Percentiles rank a stretch among this genome's conserved stretches.
Conservation (phyloP, 2,113 vertebrate species). For the Aegotheles bennettii region DNA sequence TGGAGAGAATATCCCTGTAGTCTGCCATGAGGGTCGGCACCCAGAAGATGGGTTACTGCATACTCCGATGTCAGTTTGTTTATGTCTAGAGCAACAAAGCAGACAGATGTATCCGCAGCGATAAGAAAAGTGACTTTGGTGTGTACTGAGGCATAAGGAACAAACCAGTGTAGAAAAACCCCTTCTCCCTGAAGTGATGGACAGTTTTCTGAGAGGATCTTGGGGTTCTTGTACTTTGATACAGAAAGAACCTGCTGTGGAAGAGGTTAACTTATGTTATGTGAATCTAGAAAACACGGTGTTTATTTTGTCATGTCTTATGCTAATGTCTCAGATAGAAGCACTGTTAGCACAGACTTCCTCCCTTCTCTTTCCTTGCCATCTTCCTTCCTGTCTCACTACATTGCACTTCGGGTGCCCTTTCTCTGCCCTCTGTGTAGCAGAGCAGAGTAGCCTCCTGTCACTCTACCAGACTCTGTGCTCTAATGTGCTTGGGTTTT, state of each 20-base stretch:
- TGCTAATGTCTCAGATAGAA: neutral
- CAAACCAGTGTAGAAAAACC: neutral
- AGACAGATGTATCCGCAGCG: neutral
- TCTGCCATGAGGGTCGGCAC: neutral
- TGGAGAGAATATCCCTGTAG: neutral
- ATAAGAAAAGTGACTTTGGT: neutral
- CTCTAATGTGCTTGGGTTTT: neutral
- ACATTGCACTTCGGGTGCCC: neutral
- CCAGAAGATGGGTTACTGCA: neutral
- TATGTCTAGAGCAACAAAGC: slow-evolving; percentile 5
- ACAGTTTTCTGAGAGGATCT: neutral
- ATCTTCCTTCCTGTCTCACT: slow-evolving; percentile 31
- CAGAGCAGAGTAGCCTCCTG: neutral
- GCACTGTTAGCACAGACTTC: slow-evolving; percentile 27
- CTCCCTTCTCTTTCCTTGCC: slow-evolving; percentile 40
- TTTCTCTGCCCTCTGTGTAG: neutral
- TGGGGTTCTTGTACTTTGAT: neutral
- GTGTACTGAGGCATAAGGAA: neutral
- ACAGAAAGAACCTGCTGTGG: neutral
- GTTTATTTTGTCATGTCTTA: neutral
- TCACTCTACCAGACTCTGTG: neutral
- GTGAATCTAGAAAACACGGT: neutral
- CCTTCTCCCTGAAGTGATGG: neutral
- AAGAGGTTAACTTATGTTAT: neutral
- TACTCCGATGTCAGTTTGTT: neutral